These are phyloP conservation scores for Cotesia typhae DNA, from an alignment of 1,140 invertebrate genomes.

Conservation along the genomic window DNA sequence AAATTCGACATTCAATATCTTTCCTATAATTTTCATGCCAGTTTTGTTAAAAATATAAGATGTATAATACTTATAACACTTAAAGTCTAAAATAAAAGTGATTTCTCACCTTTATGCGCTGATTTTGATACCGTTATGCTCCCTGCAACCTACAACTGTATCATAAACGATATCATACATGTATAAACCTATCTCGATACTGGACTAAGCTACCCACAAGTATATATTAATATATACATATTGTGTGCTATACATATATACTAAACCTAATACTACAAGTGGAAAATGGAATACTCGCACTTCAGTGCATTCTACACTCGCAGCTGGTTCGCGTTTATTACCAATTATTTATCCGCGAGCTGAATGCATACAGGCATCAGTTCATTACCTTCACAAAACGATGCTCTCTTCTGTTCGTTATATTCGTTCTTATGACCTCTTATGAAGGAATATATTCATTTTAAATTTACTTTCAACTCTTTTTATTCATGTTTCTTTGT, in stretches of 20 bases:
- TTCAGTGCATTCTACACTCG: slow-evolving; percentile 31
- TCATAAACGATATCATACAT: background rate
- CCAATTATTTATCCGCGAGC: slow-evolving; percentile 33
- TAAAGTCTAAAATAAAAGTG: background rate
- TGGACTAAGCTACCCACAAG: slow-evolving; percentile 3
- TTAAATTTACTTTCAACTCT: background rate
- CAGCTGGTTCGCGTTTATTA: slow-evolving; percentile 29
- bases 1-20: too few relatives aligned
- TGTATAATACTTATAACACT: too few relatives aligned
- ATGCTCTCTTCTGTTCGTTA: background rate
- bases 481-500: background rate
- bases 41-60: too few relatives aligned
- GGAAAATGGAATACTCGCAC: background rate
- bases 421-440: slow-evolving; percentile 2
- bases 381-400: slow-evolving; percentile 25
- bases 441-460: slow-evolving; percentile 11
- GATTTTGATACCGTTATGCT: slow-evolving; percentile 23
- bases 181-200: too few relatives aligned
- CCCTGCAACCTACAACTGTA: slow-evolving; percentile 7
- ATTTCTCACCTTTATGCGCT: background rate
- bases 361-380: slow-evolving; percentile 19
- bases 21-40: too few relatives aligned
- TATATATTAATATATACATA: background rate
- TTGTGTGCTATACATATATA: background rate
- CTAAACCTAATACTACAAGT: background rate